Percentiles rank a stretch among this genome's conserved stretches.
Conservation (phyloP, 1,140 invertebrate genomes). For the Drosophila setifemur region DNA sequence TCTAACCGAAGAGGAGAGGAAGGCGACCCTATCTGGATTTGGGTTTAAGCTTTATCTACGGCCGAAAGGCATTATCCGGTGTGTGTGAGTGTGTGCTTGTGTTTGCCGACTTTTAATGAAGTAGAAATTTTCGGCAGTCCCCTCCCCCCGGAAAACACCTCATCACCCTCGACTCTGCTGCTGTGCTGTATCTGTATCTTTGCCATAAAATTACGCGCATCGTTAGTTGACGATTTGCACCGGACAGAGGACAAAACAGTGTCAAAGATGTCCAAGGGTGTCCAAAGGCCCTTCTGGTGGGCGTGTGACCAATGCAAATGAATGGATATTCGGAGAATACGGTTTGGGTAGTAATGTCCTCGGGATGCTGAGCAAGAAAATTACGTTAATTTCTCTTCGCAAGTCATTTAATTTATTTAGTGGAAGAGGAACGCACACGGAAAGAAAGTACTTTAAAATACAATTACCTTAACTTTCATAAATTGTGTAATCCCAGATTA, state of each 20-base stretch:
- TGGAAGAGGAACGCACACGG: background rate
- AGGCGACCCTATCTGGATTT: conserved; percentile 50
- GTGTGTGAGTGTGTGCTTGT: conserved; percentile 7
- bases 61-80: conserved; percentile 46
- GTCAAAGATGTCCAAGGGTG: conserved; percentile 45
- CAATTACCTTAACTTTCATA: too few relatives aligned
- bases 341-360: conserved; percentile 40
- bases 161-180: background rate
- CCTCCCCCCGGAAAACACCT: background rate
- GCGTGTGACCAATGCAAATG: conserved; percentile 63
- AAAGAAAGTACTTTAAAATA: background rate
- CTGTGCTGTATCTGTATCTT: conserved; percentile 52
- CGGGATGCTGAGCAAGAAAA: conserved; percentile 53
- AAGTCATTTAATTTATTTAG: conserved; percentile 64
- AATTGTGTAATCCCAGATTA: too few relatives aligned
- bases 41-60: conserved; percentile 55
- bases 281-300: conserved; percentile 1
- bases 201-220: conserved; percentile 78
- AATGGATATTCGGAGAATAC: conserved; percentile 56
- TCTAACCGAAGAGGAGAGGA: conserved; percentile 41
- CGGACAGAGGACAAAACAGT: conserved; percentile 42
- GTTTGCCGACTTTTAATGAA: conserved; percentile 68
- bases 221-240: conserved; percentile 75
- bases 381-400: conserved; percentile 64
- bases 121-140: conserved; percentile 51